phyloP scores from a whole-genome alignment of 2,797 vertebrate species.

The Vireo griseus region DNA sequence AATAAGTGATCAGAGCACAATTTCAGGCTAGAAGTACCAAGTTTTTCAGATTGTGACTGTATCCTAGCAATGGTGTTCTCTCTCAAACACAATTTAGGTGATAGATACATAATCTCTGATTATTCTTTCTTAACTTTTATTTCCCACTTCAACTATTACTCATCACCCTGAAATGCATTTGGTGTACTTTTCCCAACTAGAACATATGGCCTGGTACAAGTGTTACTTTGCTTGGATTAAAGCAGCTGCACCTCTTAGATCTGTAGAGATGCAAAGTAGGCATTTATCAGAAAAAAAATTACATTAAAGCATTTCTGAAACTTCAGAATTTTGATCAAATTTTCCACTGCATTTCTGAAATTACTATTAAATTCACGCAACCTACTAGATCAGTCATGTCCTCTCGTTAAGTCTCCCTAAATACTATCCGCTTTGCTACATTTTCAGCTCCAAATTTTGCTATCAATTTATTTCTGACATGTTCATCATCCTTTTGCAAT shows the following conservation, averaged over 20 bases:
- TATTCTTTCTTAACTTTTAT: background rate
- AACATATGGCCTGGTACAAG: background rate
- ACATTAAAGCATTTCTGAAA: background rate
- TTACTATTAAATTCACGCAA: background rate
- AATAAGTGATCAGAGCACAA: background rate
- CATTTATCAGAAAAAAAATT: background rate
- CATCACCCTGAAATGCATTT: background rate
- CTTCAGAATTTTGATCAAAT: background rate
- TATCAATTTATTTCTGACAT: conserved; percentile 51
- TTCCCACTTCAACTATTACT: background rate
- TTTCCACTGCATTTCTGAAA: background rate
- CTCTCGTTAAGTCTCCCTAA: conserved; percentile 68
- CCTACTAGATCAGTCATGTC: background rate
- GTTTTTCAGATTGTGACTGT: background rate
- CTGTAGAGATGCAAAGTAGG: background rate
- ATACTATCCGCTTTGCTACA: conserved; percentile 69
- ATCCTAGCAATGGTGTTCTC: background rate
- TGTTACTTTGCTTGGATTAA: background rate
- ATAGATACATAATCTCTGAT: background rate
- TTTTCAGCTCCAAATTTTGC: conserved; percentile 77
- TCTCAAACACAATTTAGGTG: background rate
- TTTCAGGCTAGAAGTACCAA: background rate
- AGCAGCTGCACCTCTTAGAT: background rate
- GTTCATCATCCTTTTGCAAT: conserved; percentile 65
- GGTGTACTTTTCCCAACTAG: background rate